Evolutionary conservation across 2,113 vertebrate species (phyloP).

Genomic region (Menura novaehollandiae): DNA sequence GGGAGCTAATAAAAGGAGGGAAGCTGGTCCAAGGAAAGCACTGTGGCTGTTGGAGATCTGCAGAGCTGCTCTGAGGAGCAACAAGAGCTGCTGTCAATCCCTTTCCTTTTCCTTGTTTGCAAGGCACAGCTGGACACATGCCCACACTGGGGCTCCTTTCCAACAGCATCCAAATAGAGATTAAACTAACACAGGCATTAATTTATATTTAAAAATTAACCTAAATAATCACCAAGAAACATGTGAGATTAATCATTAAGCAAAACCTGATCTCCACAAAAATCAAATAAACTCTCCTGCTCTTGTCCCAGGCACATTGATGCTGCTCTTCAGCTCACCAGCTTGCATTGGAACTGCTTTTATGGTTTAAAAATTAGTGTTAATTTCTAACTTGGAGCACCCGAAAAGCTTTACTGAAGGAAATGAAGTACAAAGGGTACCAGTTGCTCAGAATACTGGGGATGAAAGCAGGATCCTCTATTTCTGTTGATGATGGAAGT

Average conservation of each 20-base stretch:
- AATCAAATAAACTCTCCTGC: not conserved
- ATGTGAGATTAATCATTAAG: not conserved
- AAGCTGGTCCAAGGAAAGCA: slow-evolving; percentile 69
- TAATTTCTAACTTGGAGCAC: not conserved
- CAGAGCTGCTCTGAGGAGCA: slow-evolving; percentile 42
- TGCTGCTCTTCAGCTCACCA: not conserved
- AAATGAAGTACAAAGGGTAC: not conserved
- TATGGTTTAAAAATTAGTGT: not conserved
- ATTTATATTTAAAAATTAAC: not conserved
- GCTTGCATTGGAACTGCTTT: not conserved
- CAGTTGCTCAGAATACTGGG: not conserved
- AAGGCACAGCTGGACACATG: not conserved
- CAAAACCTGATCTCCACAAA: not conserved
- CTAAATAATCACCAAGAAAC: not conserved
- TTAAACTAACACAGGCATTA: not conserved
- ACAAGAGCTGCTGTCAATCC: slow-evolving; percentile 37
- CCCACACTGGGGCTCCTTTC: not conserved
- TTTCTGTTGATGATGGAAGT: not conserved
- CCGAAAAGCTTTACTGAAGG: not conserved
- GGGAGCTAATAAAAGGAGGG: slow-evolving; percentile 68
- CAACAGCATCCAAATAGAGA: not conserved
- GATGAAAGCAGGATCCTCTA: not conserved
- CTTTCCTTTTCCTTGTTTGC: not conserved
- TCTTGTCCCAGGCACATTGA: not conserved
- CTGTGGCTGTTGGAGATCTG: slow-evolving; percentile 28